A percentile compares a stretch with the other conserved stretches of the same genome.
These are phyloP conservation scores for Zaprionus tsacasi DNA, from an alignment of 1,140 invertebrate genomes.

Conservation along the genomic window DNA sequence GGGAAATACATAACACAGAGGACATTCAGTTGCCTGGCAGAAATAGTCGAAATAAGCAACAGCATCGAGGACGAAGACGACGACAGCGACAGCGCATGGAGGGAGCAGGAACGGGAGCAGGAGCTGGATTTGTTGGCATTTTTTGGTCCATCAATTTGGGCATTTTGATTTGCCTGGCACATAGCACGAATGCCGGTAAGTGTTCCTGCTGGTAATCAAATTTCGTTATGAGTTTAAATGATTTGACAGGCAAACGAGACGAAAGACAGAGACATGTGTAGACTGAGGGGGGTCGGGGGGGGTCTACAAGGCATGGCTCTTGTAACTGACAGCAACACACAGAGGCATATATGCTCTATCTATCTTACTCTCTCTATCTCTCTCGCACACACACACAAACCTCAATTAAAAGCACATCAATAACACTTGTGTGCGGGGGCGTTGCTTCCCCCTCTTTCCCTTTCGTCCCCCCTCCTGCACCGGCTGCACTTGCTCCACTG, in stretches of 20 bases:
- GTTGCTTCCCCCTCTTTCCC: background rate
- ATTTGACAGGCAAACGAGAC: conserved; percentile 43
- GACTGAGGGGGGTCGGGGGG: too few species aligned
- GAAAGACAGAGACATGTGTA: conserved; percentile 15
- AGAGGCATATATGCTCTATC: conserved; percentile 17
- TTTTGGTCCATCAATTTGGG: conserved; percentile 59
- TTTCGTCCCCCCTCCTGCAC: background rate
- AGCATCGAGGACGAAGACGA: conserved; percentile 58
- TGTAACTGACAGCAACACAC: conserved; percentile 51
- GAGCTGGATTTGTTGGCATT: conserved; percentile 35
- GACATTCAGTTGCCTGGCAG: conserved; percentile 60
- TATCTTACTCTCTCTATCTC: background rate
- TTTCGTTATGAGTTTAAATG: conserved; percentile 72
- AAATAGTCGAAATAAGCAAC: conserved; percentile 72
- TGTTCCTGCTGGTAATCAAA: conserved; percentile 70
- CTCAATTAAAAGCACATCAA: conserved; percentile 83
- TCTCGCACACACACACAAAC: conserved; percentile 42
- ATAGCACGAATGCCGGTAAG: conserved; percentile 77
- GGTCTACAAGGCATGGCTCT: conserved; percentile 12
- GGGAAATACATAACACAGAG: conserved; percentile 39
- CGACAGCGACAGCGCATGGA: conserved; percentile 9
- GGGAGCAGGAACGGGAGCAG: background rate
- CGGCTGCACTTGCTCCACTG: conserved; percentile 3
- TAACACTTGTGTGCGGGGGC: conserved; percentile 43
- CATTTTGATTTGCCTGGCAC: conserved; percentile 71